Evolutionary conservation across 1,140 invertebrate genomes (phyloP), one percentile per base, ranked within the genome.

Genomic region (Drosophila parabipectinata): DNA sequence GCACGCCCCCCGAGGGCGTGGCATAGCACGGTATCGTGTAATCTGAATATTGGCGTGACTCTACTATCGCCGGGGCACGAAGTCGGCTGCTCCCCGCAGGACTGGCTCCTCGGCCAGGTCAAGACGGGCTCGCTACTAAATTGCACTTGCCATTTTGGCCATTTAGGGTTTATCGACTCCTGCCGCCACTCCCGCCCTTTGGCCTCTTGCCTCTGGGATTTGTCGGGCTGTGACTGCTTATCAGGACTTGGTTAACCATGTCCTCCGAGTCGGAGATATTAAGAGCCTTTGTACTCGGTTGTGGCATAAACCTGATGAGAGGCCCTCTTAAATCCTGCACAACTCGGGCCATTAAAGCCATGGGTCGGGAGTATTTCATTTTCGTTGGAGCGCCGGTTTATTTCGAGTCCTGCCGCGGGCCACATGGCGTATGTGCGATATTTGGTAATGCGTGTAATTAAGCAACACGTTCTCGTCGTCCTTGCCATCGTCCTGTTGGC

Each of bases 371-470:
- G 14, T 53, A 52, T 52, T 34, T 53, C 28, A 64, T 63, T 66
- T 5, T 37, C 10, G 9, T 44, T 44, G n/a, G 4, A 18, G 18
- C 1, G 1, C n/a, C 37, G 8, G 21, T 10, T 30, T 45, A 10
- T 30, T 50, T 62, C 41, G 37, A 41, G 32, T 12, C 12, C 28
- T 21, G 30, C 41, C 45, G 34, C 0, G 48, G 45, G 44, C 67
- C 81, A 77, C 80, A 67, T 64, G 80, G 76, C 80, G 80, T 85
- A 80, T 84, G 81, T 84, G 82, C 81, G 73, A 84, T 84, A 84
- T 81, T 84, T 85, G 80, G 77, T 80, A 84, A 84, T 87, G 77
- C 77, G 72, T 81, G 73, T 84, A 84, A 84, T 84, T 84, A 84
- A 77, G 81, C 77, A 80, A 72, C 81, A 80, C 81, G 66, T 85